Evolutionary conservation across 2,888 invertebrate species (phyloP).

Genomic region (Seira musarum): DNA sequence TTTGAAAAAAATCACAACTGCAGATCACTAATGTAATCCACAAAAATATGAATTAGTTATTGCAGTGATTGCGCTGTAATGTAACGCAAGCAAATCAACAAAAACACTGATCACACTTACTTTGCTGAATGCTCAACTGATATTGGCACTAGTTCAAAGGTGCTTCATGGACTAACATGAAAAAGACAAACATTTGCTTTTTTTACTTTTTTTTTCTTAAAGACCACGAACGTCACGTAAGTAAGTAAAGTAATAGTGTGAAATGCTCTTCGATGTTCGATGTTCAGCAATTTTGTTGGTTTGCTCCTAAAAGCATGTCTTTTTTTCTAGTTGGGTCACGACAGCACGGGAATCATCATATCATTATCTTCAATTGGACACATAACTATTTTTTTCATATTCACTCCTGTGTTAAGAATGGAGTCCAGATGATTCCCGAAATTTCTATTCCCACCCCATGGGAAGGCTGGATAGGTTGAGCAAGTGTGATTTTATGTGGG

Average conservation of each 20-base stretch:
- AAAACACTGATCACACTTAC: slow-evolving; percentile 10
- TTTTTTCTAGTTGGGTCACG: slow-evolving; percentile 37
- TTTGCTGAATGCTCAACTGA: slow-evolving; percentile 36
- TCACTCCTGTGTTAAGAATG: slow-evolving; percentile 3
- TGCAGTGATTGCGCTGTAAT: no score
- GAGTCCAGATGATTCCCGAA: slow-evolving; percentile 59
- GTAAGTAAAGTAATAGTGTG: background rate
- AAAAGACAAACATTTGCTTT: slow-evolving; percentile 23
- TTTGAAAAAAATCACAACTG: slow-evolving; percentile 2
- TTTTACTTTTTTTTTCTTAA: background rate
- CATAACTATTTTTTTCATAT: background rate
- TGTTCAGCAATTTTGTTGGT: no score
- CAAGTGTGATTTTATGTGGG: no score
- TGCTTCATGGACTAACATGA: slow-evolving; percentile 27
- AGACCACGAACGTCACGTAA: background rate
- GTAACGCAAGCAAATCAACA: background rate
- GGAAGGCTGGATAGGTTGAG: slow-evolving; percentile 12
- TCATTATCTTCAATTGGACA: background rate
- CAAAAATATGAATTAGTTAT: no score
- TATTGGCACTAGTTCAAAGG: slow-evolving; percentile 47
- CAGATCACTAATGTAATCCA: no score
- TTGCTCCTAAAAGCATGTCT: background rate
- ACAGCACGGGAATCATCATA: slow-evolving; percentile 29
- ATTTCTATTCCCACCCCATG: slow-evolving; percentile 45
- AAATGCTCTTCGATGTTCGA: no score